Evolutionary conservation across 2,888 invertebrate species (phyloP), one percentile per base, ranked within the genome.

Genomic region (Netelia inedita): DNA sequence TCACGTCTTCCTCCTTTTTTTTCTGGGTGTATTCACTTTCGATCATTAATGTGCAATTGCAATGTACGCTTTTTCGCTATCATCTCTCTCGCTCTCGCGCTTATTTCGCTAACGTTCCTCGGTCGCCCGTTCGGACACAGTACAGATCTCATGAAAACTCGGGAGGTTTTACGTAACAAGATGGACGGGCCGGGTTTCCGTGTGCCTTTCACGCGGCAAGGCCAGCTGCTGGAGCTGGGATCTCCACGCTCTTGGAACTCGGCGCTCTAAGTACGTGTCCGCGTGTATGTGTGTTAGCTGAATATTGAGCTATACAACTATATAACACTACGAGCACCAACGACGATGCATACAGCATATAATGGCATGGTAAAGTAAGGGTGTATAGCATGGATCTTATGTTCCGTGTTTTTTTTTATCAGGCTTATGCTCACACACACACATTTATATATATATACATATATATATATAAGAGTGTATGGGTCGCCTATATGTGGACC

Each of bases 191-290:
- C 78, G 74, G 88, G 91, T 93, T 93, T 93, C 93, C 93, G 93
- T 92, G 88, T 91, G 92, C 92, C 92, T 92, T 92, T 92, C 92
- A 92, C 92, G 89, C 89, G 88, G 88, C 92, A 92, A 92, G 92
- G 92, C 92, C 92, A 91, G 87, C 87, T 88, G 87, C 79, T 79
- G 71, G 89, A 81, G 69, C 65, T 78, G 81, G 81, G 81, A 85
- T 85, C 81, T 85, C 82, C 78, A 41, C 78, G 85, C 69, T 85
- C 85, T 79, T 85, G 81, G 85, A 82, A 81, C 85, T 78, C 81
- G 69, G 50, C 55, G 35, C 41, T 19, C 55, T 50, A n/a, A 57
- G 86, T 88, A 86, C 86, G 79, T 86, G 86, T 86, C 85, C 82
- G 82, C 81, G 80, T 83, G 86, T 82, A 83, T 82, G 83, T 66